Evolutionary conservation across 2,797 vertebrate genomes (phyloP).

Genomic region (Pseudochromis fuscus): DNA sequence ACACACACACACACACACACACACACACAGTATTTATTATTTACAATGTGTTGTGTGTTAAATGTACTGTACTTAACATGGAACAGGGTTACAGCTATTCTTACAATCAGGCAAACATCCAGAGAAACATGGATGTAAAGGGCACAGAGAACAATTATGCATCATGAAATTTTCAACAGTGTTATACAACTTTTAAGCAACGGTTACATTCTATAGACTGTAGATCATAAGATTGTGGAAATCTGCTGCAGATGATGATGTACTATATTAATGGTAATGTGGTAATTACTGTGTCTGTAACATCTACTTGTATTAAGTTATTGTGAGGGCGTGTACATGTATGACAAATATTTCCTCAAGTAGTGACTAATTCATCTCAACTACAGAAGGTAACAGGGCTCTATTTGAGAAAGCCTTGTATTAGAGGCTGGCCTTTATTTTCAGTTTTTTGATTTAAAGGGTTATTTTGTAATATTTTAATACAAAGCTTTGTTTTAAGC

Average conservation of each 20-base stretch:
- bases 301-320: not conserved
- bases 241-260: not conserved
- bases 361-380: not conserved
- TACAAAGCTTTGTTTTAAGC: too few relatives aligned
- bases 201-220: not conserved
- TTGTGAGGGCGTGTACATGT: too few relatives aligned
- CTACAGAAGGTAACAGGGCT: too few relatives aligned
- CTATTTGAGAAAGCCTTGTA: too few relatives aligned
- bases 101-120: not conserved
- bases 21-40: not conserved
- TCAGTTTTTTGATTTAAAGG: too few relatives aligned
- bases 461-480: too few relatives aligned
- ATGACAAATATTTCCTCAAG: too few relatives aligned
- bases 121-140: not conserved
- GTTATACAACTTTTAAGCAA: not conserved
- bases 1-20: not conserved
- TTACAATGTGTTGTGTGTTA: not conserved
- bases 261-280: too few relatives aligned
- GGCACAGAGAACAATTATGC: not conserved
- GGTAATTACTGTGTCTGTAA: too few relatives aligned
- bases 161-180: not conserved
- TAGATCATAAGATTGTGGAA: not conserved
- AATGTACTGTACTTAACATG: not conserved
- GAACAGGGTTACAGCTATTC: not conserved
- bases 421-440: too few relatives aligned